Percentiles rank a stretch among this genome's conserved stretches.
Conservation (phyloP, 2,888 invertebrate genomes). For the Perithous albicinctus region DNA sequence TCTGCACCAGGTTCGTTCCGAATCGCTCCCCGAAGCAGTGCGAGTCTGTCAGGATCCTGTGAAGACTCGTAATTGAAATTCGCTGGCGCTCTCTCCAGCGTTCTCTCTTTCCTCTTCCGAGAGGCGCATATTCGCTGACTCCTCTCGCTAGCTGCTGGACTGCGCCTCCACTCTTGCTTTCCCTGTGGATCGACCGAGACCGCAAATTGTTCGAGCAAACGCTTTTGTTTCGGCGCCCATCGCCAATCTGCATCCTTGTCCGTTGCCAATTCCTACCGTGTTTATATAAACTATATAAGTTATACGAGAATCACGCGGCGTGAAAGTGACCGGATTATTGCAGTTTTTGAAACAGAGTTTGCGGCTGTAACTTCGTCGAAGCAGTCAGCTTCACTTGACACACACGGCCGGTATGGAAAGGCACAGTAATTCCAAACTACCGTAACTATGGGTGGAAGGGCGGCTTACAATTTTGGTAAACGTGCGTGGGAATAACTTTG, state of each 20-base stretch:
- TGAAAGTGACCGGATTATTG: constrained; percentile 28
- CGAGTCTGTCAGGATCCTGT: constrained; percentile 67
- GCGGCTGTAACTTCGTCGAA: neutral
- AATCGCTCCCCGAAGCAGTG: constrained; percentile 47
- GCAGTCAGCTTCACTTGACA: constrained; percentile 29
- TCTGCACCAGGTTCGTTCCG: constrained; percentile 70
- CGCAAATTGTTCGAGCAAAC: constrained; percentile 77
- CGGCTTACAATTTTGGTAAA: constrained; percentile 26
- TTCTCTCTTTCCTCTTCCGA: constrained; percentile 52
- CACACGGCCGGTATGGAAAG: neutral
- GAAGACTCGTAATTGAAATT: constrained; percentile 84
- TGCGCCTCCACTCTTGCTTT: constrained; percentile 44
- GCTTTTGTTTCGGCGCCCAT: constrained; percentile 81
- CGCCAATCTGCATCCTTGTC: constrained; percentile 80
- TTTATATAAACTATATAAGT: neutral
- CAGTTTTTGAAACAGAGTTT: neutral
- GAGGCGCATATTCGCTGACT: constrained; percentile 31
- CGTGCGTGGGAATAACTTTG: constrained; percentile 42
- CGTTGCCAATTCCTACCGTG: constrained; percentile 56
- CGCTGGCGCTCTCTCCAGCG: constrained; percentile 73
- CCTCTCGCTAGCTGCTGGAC: constrained; percentile 37
- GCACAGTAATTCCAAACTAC: constrained; percentile 29
- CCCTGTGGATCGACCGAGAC: constrained; percentile 58
- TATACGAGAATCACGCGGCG: constrained; percentile 1
- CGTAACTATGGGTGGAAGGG: constrained; percentile 4